Evolutionary conservation across 2,113 vertebrate species (phyloP).

Genomic region (Tragulus kanchil): DNA sequence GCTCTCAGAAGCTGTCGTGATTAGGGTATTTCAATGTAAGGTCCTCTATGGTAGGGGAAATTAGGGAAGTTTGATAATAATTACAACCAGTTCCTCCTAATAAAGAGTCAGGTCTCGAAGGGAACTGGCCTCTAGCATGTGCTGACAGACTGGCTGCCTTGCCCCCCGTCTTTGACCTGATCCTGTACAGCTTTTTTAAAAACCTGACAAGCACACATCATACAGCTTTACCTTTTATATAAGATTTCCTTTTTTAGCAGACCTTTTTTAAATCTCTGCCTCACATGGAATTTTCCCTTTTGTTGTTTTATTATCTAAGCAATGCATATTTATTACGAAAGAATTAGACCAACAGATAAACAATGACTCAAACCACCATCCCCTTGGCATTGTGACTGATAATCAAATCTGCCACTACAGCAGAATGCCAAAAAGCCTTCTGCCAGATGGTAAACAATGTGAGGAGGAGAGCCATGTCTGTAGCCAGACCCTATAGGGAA

Average conservation of each 20-base stretch:
- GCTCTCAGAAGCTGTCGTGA: not conserved
- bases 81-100: not conserved
- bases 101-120: not conserved
- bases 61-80: not conserved
- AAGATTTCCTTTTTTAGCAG: not conserved
- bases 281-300: conserved; percentile 69
- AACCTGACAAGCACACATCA: not conserved
- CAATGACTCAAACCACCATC: conserved; percentile 72
- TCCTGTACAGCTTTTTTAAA: not conserved
- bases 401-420: not conserved
- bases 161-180: not conserved
- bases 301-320: conserved; percentile 63
- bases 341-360: conserved; percentile 69
- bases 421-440: conserved; percentile 49
- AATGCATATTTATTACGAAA: conserved; percentile 65
- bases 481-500: not conserved
- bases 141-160: not conserved
- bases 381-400: conserved; percentile 22
- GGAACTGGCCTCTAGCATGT: not conserved
- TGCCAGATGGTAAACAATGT: conserved; percentile 22
- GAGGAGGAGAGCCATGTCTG: not conserved
- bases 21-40: not conserved
- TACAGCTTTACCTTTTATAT: not conserved
- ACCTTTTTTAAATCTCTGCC: conserved; percentile 32
- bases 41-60: not conserved